Conservation (phyloP, 2,113 vertebrate species). For the Acanthisitta chloris region DNA sequence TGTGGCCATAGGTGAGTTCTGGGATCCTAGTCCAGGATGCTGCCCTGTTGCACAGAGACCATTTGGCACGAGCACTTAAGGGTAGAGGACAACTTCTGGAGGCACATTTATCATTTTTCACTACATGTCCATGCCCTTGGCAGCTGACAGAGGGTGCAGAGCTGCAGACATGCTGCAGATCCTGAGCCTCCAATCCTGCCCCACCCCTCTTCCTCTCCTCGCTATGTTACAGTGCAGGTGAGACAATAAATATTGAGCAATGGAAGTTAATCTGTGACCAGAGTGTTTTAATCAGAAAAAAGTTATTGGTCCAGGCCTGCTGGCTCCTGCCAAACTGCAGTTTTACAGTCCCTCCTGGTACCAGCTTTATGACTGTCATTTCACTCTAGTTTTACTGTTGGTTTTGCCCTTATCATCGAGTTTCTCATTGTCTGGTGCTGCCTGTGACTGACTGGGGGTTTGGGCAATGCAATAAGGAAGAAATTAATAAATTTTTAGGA, state of each 20-base stretch:
- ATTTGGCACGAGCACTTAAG: rapidly evolving
- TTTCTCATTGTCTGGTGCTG: slow-evolving; percentile 41
- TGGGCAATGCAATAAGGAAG: neutral
- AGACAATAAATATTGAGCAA: neutral
- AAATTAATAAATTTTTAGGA: neutral
- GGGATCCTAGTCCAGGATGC: neutral
- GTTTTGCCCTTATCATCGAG: slow-evolving; percentile 1
- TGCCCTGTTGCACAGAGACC: neutral
- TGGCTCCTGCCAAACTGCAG: slow-evolving; percentile 24
- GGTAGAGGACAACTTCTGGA: neutral
- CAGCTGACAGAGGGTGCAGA: neutral
- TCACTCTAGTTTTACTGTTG: slow-evolving; percentile 43
- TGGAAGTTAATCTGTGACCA: slow-evolving; percentile 24
- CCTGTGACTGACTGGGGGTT: neutral
- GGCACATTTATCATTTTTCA: rapidly evolving
- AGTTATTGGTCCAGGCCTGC: neutral
- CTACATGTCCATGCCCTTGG: rapidly evolving
- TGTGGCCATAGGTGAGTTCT: rapidly evolving
- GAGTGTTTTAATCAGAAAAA: slow-evolving; percentile 10
- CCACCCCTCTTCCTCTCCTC: neutral
- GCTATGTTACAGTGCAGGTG: neutral
- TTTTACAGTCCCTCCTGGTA: slow-evolving; percentile 31
- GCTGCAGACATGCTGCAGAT: neutral
- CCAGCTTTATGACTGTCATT: slow-evolving; percentile 52
- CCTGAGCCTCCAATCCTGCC: rapidly evolving